Percentiles rank a stretch among this genome's conserved stretches.
These are phyloP conservation scores for Tangara arthus DNA, from an alignment of 2,797 vertebrate species.

Conservation along the genomic window DNA sequence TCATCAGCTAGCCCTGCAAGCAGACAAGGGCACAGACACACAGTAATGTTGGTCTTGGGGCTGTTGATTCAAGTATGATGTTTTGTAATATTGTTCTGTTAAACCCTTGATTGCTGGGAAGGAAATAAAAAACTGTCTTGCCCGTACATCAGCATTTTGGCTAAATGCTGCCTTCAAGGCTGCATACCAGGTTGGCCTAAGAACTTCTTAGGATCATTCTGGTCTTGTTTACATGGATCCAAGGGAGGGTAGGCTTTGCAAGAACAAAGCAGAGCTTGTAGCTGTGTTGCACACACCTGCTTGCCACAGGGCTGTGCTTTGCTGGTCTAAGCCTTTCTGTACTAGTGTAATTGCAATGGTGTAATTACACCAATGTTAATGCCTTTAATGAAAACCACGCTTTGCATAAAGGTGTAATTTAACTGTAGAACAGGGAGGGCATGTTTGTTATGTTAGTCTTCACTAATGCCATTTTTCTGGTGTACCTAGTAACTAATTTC, in stretches of 20 bases:
- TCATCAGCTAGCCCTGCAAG: background rate
- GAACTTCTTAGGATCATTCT: background rate
- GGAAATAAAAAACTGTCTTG: background rate
- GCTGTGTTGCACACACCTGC: background rate
- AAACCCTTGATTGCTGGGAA: background rate
- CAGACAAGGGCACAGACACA: background rate
- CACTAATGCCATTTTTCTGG: background rate
- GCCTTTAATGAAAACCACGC: slow-evolving; percentile 7
- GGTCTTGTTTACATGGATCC: background rate
- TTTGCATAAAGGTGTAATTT: slow-evolving; percentile 43
- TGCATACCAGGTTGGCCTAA: background rate
- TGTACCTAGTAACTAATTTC: background rate
- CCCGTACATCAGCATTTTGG: background rate
- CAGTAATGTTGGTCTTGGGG: background rate
- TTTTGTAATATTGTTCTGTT: background rate
- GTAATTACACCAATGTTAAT: slow-evolving; percentile 32
- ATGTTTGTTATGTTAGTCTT: background rate
- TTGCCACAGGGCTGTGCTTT: slow-evolving; percentile 10
- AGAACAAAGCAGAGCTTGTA: slow-evolving; percentile 37
- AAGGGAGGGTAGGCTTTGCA: background rate
- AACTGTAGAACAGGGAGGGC: slow-evolving; percentile 1
- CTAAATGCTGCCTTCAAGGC: background rate
- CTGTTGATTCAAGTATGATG: background rate
- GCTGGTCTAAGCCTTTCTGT: slow-evolving; percentile 43
- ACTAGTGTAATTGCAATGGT: slow-evolving; percentile 7